These are phyloP conservation scores for Pherbina coryleti DNA, from an alignment of 2,888 invertebrate genomes.

Conservation along the genomic window DNA sequence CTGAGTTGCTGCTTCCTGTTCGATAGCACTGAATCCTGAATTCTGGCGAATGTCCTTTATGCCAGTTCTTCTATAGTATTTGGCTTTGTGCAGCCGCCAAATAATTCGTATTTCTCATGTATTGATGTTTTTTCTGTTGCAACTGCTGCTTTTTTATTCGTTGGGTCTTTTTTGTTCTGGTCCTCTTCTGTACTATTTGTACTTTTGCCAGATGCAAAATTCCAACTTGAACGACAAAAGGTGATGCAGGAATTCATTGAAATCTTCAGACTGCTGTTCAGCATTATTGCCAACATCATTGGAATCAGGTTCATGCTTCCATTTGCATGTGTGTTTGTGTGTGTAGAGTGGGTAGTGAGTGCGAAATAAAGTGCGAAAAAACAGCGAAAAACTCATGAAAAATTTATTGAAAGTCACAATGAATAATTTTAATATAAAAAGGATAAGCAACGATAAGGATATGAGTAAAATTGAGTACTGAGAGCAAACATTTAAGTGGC, in stretches of 20 bases:
- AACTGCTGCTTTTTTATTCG: background rate
- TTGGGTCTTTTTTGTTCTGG: background rate
- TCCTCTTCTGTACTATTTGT: background rate
- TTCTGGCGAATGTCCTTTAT: slow-evolving; percentile 2
- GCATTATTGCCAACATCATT: slow-evolving; percentile 3
- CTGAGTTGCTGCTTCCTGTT: slow-evolving; percentile 25
- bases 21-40: slow-evolving; percentile 17
- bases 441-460: background rate
- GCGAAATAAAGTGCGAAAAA: background rate
- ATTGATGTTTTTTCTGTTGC: background rate
- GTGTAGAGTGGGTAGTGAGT: background rate
- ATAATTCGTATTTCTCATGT: background rate
- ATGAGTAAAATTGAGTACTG: background rate
- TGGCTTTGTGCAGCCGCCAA: slow-evolving; percentile 3
- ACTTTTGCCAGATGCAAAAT: slow-evolving; percentile 20
- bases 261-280: background rate
- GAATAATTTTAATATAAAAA: slow-evolving; percentile 30
- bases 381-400: slow-evolving; percentile 27
- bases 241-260: slow-evolving; percentile 2
- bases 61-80: slow-evolving; percentile 1
- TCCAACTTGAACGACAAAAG: background rate
- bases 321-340: background rate
- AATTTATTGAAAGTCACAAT: slow-evolving; percentile 37
- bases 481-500: background rate
- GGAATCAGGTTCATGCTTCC: background rate